phyloP scores from a whole-genome alignment of 2,113 vertebrate species.

The Myiopsitta monachus region DNA sequence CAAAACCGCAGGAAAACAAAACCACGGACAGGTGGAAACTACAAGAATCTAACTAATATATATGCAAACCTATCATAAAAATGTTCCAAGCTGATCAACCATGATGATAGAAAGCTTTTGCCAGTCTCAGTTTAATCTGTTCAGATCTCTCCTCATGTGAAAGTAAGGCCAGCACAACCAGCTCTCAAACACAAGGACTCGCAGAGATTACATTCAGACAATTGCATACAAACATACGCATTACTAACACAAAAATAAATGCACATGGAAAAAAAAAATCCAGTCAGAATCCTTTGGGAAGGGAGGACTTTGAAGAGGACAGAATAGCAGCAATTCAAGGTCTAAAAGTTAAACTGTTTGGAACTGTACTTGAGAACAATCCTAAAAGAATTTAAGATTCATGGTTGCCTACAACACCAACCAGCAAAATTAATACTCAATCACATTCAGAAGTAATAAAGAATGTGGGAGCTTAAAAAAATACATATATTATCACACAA shows the following conservation, averaged over 20 bases:
- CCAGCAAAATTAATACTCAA: conserved; percentile 37
- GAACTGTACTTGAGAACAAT: neutral
- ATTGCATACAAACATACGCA: neutral
- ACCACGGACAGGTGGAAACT: neutral
- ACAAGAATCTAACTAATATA: neutral
- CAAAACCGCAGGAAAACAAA: neutral
- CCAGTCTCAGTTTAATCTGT: neutral
- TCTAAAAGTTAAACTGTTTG: neutral
- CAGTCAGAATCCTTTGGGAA: neutral
- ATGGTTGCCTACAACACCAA: neutral
- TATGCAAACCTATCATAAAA: neutral
- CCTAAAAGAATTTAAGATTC: neutral
- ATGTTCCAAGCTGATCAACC: neutral
- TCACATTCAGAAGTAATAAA: conserved; percentile 21
- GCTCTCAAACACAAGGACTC: neutral
- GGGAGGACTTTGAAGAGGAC: neutral
- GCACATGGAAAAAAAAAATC: neutral
- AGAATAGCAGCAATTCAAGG: neutral
- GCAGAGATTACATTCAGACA: neutral
- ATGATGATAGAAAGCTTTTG: neutral
- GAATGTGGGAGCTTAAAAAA: neutral
- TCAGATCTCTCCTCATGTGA: neutral
- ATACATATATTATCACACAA: neutral
- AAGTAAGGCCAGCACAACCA: neutral
- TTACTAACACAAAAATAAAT: neutral